Evolutionary conservation across 2,113 vertebrate species (phyloP), one percentile per base, ranked within the genome.

Genomic region (Aspidoscelis tigris): DNA sequence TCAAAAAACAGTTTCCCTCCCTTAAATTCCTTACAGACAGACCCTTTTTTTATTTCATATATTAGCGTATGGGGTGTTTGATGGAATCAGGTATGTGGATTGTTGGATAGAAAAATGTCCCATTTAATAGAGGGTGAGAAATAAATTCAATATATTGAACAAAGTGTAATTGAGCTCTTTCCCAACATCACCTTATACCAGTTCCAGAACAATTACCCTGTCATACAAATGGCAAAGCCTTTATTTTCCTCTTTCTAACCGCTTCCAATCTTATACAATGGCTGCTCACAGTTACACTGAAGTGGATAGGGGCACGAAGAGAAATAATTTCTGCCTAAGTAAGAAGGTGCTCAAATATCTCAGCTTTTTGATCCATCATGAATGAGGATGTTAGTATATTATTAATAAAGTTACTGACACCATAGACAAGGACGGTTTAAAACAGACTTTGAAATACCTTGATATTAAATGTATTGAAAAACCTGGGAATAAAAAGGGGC

Each of bases 401-500:
- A 64, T 80, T 75, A 83, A 83, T 84, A 16, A 61, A 0, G 0
- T 6, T 39, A 70, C 11, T 72, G 72, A 83, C 61, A 43, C 7
- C 47, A 70, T 9, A 75, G 72, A 81, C 55, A 43, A 82, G 44
- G 84, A 70, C 18, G 41, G 77, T 76, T 80, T 55, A 61, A 87
- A n/a, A 26, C 84, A 26, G 6, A 33, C 47, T 44, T 65, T 39
- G 41, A 88, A 81, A 58, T 0, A 78, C 16, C 33, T 70, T 0
- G 70, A 39, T 80, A 68, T 68, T 53, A 72, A 64, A 0, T 4
- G 26, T 14, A 86, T 77, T 82, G 41, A 1, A 89, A 58, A 84
- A 16, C 20, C 68, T 0, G 0, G 12, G 44, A 76, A 84, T 72
- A 22, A 89, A 81, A 89, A 78, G 33, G 7, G 18, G n/a, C 39